Percentiles rank a stretch among this genome's conserved stretches.
Evolutionary conservation across 2,113 vertebrate species (phyloP).

Genomic region (Paraplagusia blochii): DNA sequence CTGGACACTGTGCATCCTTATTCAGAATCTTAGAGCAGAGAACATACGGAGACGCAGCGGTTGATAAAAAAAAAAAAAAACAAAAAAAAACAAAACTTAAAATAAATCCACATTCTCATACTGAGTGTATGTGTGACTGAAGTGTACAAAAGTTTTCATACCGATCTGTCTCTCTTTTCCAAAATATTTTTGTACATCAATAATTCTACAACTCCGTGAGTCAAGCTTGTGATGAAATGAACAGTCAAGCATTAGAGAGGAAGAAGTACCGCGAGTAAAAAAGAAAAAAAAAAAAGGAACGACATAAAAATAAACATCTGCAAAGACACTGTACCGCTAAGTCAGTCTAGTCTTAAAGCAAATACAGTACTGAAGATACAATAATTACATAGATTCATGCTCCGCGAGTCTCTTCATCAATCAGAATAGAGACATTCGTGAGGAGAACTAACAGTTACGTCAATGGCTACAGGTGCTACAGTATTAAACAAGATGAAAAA

Average conservation of each 20-base stretch:
- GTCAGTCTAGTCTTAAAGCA: conserved; percentile 57
- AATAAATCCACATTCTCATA: conserved; percentile 36
- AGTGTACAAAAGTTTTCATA: conserved; percentile 55
- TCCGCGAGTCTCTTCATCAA: conserved; percentile 48
- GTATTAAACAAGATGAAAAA: conserved; percentile 45
- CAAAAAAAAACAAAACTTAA: not conserved
- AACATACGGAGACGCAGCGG: conserved; percentile 22
- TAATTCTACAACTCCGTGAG: conserved; percentile 57
- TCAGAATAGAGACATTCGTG: conserved; percentile 40
- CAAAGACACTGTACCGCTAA: conserved; percentile 40
- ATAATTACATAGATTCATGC: conserved; percentile 53
- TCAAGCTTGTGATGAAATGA: conserved; percentile 55
- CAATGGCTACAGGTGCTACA: conserved; percentile 65
- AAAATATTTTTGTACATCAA: conserved; percentile 45
- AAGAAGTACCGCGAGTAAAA: conserved; percentile 51
- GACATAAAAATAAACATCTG: conserved; percentile 29
- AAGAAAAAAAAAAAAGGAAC: conserved; percentile 1
- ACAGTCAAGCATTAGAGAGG: conserved; percentile 42
- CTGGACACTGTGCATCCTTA: conserved; percentile 53
- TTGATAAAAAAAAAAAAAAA: conserved; percentile 6
- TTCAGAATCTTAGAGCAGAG: conserved; percentile 53
- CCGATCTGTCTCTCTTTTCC: conserved; percentile 29
- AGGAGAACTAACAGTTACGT: conserved; percentile 62
- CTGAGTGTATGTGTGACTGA: conserved; percentile 50
- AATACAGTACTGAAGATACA: conserved; percentile 64